Conservation (phyloP, 2,113 vertebrate species). For the Piprites chloris region DNA sequence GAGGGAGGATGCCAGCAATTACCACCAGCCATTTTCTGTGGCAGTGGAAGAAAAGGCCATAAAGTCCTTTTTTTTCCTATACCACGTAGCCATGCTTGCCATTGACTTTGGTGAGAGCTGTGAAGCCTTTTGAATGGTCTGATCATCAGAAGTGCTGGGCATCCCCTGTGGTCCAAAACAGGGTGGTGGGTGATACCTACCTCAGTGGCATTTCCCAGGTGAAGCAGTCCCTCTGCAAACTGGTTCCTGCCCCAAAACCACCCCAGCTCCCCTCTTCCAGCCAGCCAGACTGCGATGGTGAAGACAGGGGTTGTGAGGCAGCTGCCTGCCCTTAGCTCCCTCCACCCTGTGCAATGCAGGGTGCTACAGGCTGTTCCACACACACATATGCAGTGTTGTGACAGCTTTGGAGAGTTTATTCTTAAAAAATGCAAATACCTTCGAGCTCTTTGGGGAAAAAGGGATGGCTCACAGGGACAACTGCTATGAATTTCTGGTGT, state of each 20-base stretch:
- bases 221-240: background rate
- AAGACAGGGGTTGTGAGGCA: background rate
- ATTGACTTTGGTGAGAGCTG: background rate
- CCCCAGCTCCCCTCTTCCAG: background rate
- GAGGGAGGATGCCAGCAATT: background rate
- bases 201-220: background rate
- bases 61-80: background rate
- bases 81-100: background rate
- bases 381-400: rapidly evolving
- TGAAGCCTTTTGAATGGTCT: background rate
- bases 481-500: background rate
- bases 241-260: background rate
- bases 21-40: background rate
- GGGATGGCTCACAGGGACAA: background rate
- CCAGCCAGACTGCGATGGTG: rapidly evolving
- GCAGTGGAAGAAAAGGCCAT: background rate
- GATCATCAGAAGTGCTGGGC: background rate
- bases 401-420: background rate
- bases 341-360: rapidly evolving
- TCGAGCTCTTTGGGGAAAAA: background rate
- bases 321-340: background rate
- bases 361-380: background rate
- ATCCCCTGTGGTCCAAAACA: background rate
- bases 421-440: background rate
- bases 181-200: background rate